A percentile compares a stretch with the other conserved stretches of the same genome.
These are phyloP conservation scores for Epicauta chinensis DNA, from an alignment of 1,140 invertebrate species.

Conservation along the genomic window DNA sequence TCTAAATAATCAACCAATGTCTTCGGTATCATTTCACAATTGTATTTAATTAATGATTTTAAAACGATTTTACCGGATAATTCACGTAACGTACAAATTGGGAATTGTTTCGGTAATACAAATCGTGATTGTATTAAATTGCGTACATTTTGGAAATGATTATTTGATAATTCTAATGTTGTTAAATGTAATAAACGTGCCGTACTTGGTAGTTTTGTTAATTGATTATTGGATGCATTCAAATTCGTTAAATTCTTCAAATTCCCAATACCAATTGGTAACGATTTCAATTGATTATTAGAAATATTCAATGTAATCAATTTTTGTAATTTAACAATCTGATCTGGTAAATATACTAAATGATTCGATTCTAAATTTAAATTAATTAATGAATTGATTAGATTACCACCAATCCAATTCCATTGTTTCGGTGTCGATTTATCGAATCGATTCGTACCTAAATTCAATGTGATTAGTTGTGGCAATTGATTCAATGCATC, in stretches of 20 bases:
- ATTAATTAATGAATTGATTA: constrained; percentile 39
- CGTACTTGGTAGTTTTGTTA: constrained; percentile 52
- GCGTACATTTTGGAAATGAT: constrained; percentile 41
- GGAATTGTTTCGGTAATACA: constrained; percentile 21
- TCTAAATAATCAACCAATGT: constrained; percentile 56
- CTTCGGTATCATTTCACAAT: constrained; percentile 51
- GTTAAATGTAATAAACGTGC: constrained; percentile 49
- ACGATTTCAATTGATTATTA: constrained; percentile 48
- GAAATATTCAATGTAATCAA: constrained; percentile 51
- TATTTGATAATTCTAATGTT: constrained; percentile 50
- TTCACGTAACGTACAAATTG: constrained; percentile 30
- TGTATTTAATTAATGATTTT: constrained; percentile 46
- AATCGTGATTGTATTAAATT: constrained; percentile 18
- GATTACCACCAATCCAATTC: constrained; percentile 55
- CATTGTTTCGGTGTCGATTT: constrained; percentile 48
- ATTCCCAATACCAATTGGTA: constrained; percentile 44
- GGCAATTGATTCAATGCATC: constrained; percentile 61
- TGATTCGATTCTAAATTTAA: constrained; percentile 60
- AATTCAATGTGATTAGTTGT: constrained; percentile 60
- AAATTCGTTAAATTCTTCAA: constrained; percentile 32
- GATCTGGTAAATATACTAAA: constrained; percentile 51
- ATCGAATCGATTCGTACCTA: constrained; percentile 65
- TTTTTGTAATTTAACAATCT: constrained; percentile 52
- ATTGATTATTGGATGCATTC: constrained; percentile 48
- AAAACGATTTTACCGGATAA: constrained; percentile 31